Conservation (phyloP, 2,888 invertebrate species). For the Diaphora mendica region DNA sequence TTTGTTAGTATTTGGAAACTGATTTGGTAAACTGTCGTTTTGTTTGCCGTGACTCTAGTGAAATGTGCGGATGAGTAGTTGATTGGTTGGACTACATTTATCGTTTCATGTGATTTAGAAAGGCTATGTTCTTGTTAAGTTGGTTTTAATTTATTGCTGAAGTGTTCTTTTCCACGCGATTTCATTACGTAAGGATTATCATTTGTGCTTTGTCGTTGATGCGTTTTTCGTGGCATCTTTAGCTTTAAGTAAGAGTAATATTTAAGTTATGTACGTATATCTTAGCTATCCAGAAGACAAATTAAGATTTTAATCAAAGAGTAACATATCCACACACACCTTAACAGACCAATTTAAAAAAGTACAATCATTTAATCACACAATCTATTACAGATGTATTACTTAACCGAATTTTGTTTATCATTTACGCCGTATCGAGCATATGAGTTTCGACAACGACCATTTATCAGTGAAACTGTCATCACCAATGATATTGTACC, state of each 20-base stretch:
- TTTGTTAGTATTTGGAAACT: conserved; percentile 36
- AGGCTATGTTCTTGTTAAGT: neutral
- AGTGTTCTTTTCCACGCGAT: neutral
- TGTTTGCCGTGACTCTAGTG: neutral
- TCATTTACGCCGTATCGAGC: neutral
- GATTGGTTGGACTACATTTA: neutral
- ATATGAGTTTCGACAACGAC: neutral
- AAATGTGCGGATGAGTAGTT: neutral
- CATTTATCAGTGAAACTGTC: conserved; percentile 17
- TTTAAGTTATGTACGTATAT: neutral
- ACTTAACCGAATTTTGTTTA: neutral
- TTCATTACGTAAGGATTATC: neutral
- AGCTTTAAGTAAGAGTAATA: neutral
- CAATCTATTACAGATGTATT: neutral
- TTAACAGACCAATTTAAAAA: neutral
- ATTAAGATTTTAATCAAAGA: neutral
- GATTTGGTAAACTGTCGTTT: conserved; percentile 23
- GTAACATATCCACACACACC: neutral
- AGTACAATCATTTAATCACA: neutral
- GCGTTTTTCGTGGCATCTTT: neutral
- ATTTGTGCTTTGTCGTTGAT: neutral
- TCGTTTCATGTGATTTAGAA: neutral
- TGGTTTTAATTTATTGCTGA: neutral
- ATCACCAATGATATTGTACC: conserved; percentile 22
- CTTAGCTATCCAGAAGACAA: neutral